phyloP scores from a whole-genome alignment of 2,797 vertebrate species.

The Passerculus sandwichensis region DNA sequence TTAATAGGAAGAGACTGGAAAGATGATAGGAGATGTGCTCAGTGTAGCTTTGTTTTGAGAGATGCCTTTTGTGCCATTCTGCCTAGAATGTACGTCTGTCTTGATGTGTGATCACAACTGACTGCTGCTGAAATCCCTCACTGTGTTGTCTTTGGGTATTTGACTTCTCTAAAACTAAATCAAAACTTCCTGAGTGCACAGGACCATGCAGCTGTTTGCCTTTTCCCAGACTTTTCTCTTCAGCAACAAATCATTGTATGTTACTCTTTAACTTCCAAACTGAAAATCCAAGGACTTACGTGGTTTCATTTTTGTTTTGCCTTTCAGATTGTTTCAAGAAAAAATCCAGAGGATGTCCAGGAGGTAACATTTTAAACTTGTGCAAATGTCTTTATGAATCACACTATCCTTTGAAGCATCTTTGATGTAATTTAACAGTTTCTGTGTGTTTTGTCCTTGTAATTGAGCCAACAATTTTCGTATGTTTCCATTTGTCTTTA shows the following conservation, averaged over 20 bases:
- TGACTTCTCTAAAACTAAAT: neutral
- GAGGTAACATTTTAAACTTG: constrained; percentile 85
- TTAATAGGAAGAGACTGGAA: neutral
- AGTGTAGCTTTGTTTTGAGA: neutral
- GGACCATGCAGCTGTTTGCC: neutral
- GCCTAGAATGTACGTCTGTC: accelerated
- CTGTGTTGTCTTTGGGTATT: neutral
- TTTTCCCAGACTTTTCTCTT: neutral
- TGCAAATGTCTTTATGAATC: constrained; percentile 39
- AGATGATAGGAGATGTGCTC: neutral
- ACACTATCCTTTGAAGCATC: neutral
- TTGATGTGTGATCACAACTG: neutral
- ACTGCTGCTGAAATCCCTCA: neutral
- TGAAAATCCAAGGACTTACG: constrained; percentile 21
- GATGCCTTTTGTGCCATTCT: neutral
- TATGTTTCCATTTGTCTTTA: constrained; percentile 14
- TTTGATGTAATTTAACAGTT: constrained; percentile 6
- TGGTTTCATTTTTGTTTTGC: constrained; percentile 53
- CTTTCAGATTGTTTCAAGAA: constrained; percentile 94
- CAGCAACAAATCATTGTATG: neutral
- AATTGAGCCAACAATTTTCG: neutral
- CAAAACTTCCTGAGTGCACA: neutral
- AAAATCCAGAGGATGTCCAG: constrained; percentile 95
- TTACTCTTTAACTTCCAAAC: neutral
- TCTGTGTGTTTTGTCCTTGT: neutral